A percentile compares a stretch with the other conserved stretches of the same genome.
Evolutionary conservation across 2,888 invertebrate genomes (phyloP).

Genomic region (Epinotia nisella): DNA sequence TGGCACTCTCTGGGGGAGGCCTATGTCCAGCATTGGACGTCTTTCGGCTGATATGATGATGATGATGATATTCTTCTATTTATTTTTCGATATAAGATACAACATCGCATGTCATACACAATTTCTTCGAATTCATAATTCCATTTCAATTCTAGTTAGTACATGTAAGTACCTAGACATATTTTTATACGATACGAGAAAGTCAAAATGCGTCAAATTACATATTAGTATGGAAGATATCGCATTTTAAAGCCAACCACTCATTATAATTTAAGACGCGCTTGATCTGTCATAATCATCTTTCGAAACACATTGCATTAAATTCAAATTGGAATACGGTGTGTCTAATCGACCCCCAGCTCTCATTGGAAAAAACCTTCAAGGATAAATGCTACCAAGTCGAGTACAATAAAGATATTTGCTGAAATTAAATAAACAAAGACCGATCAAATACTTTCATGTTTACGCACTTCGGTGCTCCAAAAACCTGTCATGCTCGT

Average conservation of each 20-base stretch:
- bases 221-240: too few species aligned
- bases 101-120: background rate
- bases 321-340: background rate
- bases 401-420: conserved; percentile 15
- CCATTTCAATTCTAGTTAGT: background rate
- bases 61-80: too few species aligned
- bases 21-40: too few species aligned
- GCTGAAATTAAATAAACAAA: conserved; percentile 17
- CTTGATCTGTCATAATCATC: background rate
- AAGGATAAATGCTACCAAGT: background rate
- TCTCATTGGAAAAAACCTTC: background rate
- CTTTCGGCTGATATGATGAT: too few species aligned
- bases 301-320: background rate
- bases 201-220: too few species aligned
- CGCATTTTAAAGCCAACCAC: too few species aligned
- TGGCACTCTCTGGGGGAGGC: too few species aligned
- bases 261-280: background rate
- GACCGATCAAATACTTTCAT: conserved; percentile 12
- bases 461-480: conserved; percentile 29
- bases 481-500: conserved; percentile 16
- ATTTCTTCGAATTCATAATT: background rate
- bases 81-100: background rate
- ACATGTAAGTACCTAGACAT: background rate
- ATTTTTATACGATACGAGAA: background rate
- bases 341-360: background rate